These are phyloP conservation scores for Eupithecia abbreviata DNA, from an alignment of 2,888 invertebrate genomes.

Conservation along the genomic window DNA sequence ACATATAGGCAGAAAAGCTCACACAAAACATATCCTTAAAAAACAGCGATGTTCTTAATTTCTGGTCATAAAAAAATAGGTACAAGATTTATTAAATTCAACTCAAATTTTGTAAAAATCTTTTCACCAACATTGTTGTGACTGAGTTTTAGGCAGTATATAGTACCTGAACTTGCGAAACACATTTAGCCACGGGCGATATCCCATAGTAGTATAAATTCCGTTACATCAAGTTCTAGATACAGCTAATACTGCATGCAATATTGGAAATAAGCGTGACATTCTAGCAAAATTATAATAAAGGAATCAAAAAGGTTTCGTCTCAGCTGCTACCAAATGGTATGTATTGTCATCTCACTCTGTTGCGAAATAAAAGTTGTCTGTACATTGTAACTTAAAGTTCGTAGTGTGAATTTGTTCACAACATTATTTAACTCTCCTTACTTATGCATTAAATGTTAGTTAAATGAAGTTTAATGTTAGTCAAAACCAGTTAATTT, in stretches of 20 bases:
- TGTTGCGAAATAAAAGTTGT: not conserved
- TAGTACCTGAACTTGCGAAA: slow-evolving; percentile 10
- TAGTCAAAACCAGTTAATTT: no score
- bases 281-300: not conserved
- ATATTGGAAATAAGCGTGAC: slow-evolving; percentile 3
- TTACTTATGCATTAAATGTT: not conserved
- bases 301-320: slow-evolving; percentile 8
- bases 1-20: not conserved
- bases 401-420: not conserved
- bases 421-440: not conserved
- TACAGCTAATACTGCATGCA: slow-evolving; percentile 10
- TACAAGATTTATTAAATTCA: not conserved
- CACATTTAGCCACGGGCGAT: not conserved
- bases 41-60: not conserved
- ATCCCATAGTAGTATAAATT: not conserved
- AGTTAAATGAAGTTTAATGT: no score
- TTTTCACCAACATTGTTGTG: not conserved
- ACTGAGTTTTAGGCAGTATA: not conserved
- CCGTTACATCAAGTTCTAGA: slow-evolving; percentile 13
- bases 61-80: not conserved
- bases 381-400: not conserved
- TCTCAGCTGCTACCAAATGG: slow-evolving; percentile 1
- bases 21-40: not conserved
- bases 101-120: not conserved
- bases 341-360: not conserved